Conservation (phyloP, 2,797 vertebrate species). For the Caiman crocodilus region DNA sequence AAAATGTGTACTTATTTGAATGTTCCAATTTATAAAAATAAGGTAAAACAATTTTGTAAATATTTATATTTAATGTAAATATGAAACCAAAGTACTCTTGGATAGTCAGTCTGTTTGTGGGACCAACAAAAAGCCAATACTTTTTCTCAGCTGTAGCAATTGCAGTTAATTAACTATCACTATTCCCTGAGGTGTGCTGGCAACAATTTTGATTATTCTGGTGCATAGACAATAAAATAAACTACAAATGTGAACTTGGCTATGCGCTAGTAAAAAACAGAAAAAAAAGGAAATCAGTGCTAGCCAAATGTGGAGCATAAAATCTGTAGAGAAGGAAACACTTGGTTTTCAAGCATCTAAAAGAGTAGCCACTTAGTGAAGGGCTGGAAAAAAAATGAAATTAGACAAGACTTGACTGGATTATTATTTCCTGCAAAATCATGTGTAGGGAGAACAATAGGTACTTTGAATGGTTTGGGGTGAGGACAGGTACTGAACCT, state of each 20-base stretch:
- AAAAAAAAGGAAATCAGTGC: background rate
- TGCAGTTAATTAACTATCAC: slow-evolving; percentile 26
- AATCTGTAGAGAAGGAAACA: too few relatives aligned
- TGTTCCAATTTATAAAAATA: background rate
- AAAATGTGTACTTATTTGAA: background rate
- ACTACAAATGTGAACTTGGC: background rate
- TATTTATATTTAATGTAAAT: background rate
- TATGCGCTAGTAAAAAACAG: background rate
- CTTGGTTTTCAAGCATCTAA: too few relatives aligned
- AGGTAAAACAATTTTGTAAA: slow-evolving; percentile 2
- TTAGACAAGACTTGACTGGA: too few relatives aligned
- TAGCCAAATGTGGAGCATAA: background rate
- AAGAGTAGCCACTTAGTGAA: too few relatives aligned
- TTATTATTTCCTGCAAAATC: too few relatives aligned
- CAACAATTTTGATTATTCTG: background rate
- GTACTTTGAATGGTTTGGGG: too few relatives aligned
- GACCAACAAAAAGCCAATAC: slow-evolving; percentile 1
- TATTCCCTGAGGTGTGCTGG: slow-evolving; percentile 27
- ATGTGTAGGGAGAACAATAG: too few relatives aligned
- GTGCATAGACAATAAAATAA: background rate
- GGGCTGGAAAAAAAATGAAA: too few relatives aligned
- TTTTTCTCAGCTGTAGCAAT: slow-evolving; percentile 28
- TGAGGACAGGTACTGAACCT: too few relatives aligned
- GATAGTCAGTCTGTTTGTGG: background rate
- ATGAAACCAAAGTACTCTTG: background rate